These are phyloP conservation scores for Paratrypauchen microcephalus DNA, from an alignment of 2,797 vertebrate genomes.

Conservation along the genomic window DNA sequence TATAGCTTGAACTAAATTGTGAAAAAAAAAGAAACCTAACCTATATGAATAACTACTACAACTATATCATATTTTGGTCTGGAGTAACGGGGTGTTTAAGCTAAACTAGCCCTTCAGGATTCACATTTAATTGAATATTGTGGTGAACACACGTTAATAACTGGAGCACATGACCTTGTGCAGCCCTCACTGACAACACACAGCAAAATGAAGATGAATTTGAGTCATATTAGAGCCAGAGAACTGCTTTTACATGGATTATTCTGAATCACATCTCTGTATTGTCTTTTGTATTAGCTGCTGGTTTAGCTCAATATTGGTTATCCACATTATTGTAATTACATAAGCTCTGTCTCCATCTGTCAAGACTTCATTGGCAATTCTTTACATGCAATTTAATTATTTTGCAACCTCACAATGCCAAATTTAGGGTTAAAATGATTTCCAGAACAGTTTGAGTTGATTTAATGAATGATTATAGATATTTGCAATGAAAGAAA, in stretches of 20 bases:
- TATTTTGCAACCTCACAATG: too few species aligned
- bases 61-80: too few species aligned
- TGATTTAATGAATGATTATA: too few species aligned
- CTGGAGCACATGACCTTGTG: constrained; percentile 11
- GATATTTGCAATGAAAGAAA: too few species aligned
- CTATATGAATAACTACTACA: too few species aligned
- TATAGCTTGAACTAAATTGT: too few species aligned
- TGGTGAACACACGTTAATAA: constrained; percentile 26
- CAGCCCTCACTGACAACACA: constrained; percentile 4
- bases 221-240: constrained; percentile 9
- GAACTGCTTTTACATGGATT: neutral
- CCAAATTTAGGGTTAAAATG: neutral
- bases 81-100: neutral
- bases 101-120: constrained; percentile 1
- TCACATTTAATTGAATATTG: neutral
- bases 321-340: neutral
- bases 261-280: neutral
- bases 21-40: too few species aligned
- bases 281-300: neutral
- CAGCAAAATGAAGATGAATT: constrained; percentile 10
- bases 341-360: neutral
- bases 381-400: too few species aligned
- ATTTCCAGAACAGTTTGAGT: too few species aligned
- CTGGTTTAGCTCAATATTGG: neutral
- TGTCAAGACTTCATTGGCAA: too few species aligned